These are phyloP conservation scores for Saturnia japonica DNA, from an alignment of 2,888 invertebrate genomes.

Conservation along the genomic window DNA sequence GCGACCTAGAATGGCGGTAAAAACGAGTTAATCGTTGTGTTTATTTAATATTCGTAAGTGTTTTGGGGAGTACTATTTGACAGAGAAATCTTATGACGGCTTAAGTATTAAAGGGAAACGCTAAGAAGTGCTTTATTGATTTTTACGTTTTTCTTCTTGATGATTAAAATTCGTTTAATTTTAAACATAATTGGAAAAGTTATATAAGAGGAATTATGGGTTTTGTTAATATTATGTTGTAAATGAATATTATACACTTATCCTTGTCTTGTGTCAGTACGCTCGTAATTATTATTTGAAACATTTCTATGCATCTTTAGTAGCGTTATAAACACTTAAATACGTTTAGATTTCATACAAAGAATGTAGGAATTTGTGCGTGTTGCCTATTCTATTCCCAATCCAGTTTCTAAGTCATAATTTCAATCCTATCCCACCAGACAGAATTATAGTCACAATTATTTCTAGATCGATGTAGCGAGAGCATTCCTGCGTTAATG, in stretches of 20 bases:
- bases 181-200: too few species aligned
- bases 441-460: constrained; percentile 5
- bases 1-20: background rate
- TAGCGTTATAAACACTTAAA: background rate
- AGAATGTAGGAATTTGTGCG: constrained; percentile 29
- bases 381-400: constrained; percentile 15
- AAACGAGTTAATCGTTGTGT: background rate
- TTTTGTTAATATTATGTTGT: too few species aligned
- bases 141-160: too few species aligned
- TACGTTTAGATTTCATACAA: constrained; percentile 1
- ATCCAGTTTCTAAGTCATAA: constrained; percentile 2
- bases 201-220: too few species aligned
- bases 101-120: too few species aligned
- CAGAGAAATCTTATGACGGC: background rate
- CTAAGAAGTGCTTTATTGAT: too few species aligned
- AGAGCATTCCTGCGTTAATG: background rate
- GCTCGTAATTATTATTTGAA: background rate
- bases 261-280: background rate
- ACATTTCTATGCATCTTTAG: background rate
- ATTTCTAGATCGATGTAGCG: constrained; percentile 7
- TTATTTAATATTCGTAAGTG: background rate
- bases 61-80: background rate
- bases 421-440: constrained; percentile 7
- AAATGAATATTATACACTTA: too few species aligned
- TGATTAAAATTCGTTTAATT: too few species aligned